These are phyloP conservation scores for Sorex maritimensis DNA, from an alignment of 2,797 vertebrate species.

Conservation along the genomic window DNA sequence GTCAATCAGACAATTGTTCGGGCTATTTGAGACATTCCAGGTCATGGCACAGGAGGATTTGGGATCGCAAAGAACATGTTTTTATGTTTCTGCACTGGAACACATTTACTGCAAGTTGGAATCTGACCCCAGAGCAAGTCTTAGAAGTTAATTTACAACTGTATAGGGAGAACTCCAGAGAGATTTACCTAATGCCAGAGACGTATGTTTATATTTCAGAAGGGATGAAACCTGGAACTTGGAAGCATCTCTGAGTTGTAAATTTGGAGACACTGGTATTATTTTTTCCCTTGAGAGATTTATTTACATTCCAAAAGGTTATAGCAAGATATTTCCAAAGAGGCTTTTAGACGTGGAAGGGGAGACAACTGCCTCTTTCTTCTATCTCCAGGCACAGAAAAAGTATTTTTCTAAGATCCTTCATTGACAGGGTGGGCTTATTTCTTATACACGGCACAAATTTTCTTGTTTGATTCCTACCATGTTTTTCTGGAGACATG, in stretches of 20 bases:
- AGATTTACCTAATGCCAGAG: constrained; percentile 66
- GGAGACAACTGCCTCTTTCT: constrained; percentile 42
- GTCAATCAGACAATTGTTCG: background rate
- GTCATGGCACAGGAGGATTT: background rate
- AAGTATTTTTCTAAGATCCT: constrained; percentile 3
- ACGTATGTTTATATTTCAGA: constrained; percentile 63
- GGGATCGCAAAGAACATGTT: background rate
- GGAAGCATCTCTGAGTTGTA: constrained; percentile 67
- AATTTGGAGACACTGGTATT: constrained; percentile 73
- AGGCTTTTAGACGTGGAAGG: constrained; percentile 29
- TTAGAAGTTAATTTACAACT: constrained; percentile 75
- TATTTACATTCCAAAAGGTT: constrained; percentile 79
- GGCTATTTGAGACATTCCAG: constrained; percentile 34
- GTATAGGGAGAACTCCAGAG: constrained; percentile 46
- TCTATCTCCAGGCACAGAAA: background rate
- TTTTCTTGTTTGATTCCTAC: constrained; percentile 56
- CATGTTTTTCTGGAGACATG: background rate
- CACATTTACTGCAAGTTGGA: constrained; percentile 62
- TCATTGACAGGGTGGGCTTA: background rate
- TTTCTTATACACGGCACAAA: background rate
- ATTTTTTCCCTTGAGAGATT: constrained; percentile 74
- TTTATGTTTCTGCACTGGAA: constrained; percentile 50
- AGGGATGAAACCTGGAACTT: constrained; percentile 59
- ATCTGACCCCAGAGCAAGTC: constrained; percentile 22
- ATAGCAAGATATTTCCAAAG: constrained; percentile 65